These are phyloP conservation scores for Tetragonula carbonaria DNA, from an alignment of 2,888 invertebrate species.

Conservation along the genomic window DNA sequence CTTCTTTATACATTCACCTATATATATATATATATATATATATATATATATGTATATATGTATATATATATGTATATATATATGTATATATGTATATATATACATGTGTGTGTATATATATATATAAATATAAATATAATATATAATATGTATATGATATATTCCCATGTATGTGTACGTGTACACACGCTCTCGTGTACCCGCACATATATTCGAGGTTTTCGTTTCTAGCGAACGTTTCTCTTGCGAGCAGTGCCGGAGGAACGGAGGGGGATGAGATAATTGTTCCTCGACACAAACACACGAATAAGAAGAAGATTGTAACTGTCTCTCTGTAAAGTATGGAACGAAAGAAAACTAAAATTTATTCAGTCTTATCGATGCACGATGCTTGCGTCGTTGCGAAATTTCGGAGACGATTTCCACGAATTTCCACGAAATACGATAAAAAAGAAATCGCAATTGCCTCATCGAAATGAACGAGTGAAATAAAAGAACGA, in stretches of 20 bases:
- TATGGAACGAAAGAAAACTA: no score
- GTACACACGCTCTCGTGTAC: conserved; percentile 37
- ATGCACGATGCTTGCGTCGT: no score
- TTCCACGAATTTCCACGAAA: no score
- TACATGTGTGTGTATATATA: background rate
- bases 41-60: background rate
- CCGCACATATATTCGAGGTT: conserved; percentile 37
- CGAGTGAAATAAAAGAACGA: no score
- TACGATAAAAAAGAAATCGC: no score
- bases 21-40: conserved; percentile 18
- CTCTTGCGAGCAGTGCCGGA: conserved; percentile 32
- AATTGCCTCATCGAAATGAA: no score
- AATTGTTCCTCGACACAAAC: background rate
- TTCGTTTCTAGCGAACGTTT: conserved; percentile 35
- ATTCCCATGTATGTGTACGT: conserved; percentile 37
- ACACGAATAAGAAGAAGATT: background rate
- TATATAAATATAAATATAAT: conserved; percentile 31
- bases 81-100: background rate
- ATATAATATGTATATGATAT: conserved; percentile 53
- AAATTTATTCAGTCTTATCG: no score
- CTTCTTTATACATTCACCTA: conserved; percentile 66
- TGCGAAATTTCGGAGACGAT: no score
- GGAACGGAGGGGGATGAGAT: background rate
- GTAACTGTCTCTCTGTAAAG: no score
- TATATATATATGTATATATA: conserved; percentile 9